Conservation (phyloP, 2,888 invertebrate species). For the Amblyjoppa fuscipennis region DNA sequence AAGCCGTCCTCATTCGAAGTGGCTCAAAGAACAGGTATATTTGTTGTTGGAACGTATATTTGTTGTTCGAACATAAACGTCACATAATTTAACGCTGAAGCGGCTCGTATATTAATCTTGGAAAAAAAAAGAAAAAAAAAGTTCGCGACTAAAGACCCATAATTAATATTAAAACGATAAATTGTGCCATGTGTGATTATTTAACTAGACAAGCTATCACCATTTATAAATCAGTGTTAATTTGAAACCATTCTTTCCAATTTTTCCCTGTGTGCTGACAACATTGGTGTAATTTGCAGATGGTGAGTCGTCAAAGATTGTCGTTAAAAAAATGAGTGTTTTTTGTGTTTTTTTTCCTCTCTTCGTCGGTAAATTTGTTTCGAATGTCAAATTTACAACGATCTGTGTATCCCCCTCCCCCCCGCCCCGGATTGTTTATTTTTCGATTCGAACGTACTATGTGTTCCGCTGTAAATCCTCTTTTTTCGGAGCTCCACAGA, state of each 20-base stretch:
- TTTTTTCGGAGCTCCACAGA: constrained; percentile 38
- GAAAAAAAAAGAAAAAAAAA: not conserved
- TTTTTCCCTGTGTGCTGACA: constrained; percentile 82
- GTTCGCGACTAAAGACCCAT: constrained; percentile 53
- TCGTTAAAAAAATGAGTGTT: constrained; percentile 76
- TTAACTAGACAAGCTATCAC: constrained; percentile 64
- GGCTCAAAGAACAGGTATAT: constrained; percentile 95
- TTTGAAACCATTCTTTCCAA: constrained; percentile 81
- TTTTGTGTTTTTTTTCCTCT: constrained; percentile 71
- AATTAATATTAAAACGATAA: constrained; percentile 54
- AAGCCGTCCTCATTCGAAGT: constrained; percentile 95
- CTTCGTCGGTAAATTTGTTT: constrained; percentile 51
- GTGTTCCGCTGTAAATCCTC: constrained; percentile 25
- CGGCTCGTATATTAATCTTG: constrained; percentile 20
- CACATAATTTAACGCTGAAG: constrained; percentile 54
- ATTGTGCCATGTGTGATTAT: constrained; percentile 62
- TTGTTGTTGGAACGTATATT: constrained; percentile 63
- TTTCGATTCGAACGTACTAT: constrained; percentile 28
- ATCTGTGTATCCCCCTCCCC: not conserved
- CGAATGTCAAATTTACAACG: constrained; percentile 60
- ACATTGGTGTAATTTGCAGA: constrained; percentile 83
- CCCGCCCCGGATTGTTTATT: not conserved
- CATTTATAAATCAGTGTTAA: constrained; percentile 76
- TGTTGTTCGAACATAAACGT: constrained; percentile 18
- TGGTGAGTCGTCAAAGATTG: constrained; percentile 82